A percentile compares a stretch with the other conserved stretches of the same genome.
These are phyloP conservation scores for Neopipo cinnamomea DNA, from an alignment of 2,113 vertebrate species.

Conservation along the genomic window DNA sequence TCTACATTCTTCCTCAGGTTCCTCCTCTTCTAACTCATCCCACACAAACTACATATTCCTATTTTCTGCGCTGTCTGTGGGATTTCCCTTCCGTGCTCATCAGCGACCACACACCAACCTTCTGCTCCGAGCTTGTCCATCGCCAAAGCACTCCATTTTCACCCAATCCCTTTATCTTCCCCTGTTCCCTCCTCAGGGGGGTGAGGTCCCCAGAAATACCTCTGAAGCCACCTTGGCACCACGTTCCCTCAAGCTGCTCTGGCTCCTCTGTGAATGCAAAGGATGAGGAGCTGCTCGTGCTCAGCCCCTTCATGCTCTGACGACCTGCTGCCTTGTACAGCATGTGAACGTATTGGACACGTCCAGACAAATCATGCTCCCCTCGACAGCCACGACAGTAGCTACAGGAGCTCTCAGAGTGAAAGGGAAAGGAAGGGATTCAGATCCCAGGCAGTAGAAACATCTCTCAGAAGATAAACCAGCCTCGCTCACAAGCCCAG, in stretches of 20 bases:
- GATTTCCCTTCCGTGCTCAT: not conserved
- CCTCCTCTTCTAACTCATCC: not conserved
- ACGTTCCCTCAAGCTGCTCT: not conserved
- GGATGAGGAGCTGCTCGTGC: not conserved
- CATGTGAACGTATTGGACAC: not conserved
- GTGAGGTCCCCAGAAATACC: not conserved
- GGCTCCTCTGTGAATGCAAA: not conserved
- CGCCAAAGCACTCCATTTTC: not conserved
- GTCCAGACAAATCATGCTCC: not conserved
- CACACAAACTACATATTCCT: not conserved
- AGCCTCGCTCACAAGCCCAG: not conserved
- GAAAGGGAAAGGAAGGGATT: not conserved
- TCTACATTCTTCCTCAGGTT: not conserved
- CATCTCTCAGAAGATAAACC: not conserved
- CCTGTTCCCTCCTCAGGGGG: accelerated
- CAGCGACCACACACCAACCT: not conserved
- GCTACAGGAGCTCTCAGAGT: not conserved
- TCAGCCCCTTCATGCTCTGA: slow-evolving; percentile 11
- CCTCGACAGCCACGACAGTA: not conserved
- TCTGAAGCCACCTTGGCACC: not conserved
- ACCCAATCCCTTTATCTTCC: not conserved
- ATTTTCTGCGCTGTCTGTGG: accelerated
- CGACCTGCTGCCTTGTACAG: not conserved
- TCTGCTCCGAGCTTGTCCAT: not conserved
- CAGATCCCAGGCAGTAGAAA: not conserved